Conservation (phyloP, 1,140 invertebrate genomes). For the Cotesia chilonis region DNA sequence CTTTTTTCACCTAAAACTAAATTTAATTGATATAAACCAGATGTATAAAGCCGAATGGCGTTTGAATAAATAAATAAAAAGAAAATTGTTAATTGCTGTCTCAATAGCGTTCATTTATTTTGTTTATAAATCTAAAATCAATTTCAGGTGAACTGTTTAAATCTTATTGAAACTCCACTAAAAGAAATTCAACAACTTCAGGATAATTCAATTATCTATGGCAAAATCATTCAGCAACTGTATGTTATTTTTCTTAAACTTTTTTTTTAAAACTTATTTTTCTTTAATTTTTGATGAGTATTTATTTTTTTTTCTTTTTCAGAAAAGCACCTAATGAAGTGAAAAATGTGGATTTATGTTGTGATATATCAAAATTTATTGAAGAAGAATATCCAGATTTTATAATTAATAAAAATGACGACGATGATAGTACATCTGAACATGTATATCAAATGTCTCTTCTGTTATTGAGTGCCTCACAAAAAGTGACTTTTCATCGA, state of each 20-base stretch:
- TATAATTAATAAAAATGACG: constrained; percentile 33
- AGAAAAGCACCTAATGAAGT: constrained; percentile 3
- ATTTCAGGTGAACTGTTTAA: constrained; percentile 34
- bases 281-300: neutral
- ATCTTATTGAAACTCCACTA: constrained; percentile 15
- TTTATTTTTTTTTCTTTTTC: constrained; percentile 1
- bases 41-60: no score
- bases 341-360: neutral
- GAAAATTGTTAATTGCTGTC: no score
- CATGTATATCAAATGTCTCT: constrained; percentile 52
- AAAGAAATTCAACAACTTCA: constrained; percentile 23
- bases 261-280: neutral
- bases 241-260: neutral
- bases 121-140: neutral
- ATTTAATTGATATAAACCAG: no score
- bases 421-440: constrained; percentile 29
- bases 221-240: constrained; percentile 22
- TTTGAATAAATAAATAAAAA: no score
- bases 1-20: no score
- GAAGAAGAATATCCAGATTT: constrained; percentile 60
- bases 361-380: constrained; percentile 31
- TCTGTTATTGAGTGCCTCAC: constrained; percentile 54
- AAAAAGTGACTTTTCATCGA: constrained; percentile 53
- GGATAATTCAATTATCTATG: constrained; percentile 16
- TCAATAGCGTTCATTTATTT: no score